phyloP scores from a whole-genome alignment of 1,140 invertebrate species.

The Diachasma alloeum region DNA sequence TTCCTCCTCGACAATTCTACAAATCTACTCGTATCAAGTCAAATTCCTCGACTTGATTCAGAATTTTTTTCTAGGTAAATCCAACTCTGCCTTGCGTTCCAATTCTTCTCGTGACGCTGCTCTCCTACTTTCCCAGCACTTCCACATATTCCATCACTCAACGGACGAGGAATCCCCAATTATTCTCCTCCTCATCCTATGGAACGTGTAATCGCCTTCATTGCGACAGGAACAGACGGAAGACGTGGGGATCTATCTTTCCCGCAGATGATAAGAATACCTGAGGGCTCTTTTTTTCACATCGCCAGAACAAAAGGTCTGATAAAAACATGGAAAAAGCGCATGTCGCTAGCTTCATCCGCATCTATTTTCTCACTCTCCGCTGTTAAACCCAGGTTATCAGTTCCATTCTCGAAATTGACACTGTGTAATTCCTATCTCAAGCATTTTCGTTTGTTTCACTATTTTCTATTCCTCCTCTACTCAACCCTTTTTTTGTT shows the following conservation, averaged over 20 bases:
- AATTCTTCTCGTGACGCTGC: no score
- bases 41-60: no score
- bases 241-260: neutral
- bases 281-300: neutral
- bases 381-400: neutral
- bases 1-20: no score
- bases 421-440: neutral
- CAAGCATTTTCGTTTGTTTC: neutral
- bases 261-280: neutral
- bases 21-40: no score
- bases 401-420: neutral
- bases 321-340: neutral
- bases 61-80: no score
- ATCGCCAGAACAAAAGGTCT: neutral
- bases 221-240: neutral
- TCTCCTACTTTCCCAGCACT: no score
- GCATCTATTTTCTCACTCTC: neutral
- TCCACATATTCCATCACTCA: no score
- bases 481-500: neutral
- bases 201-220: neutral
- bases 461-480: neutral
- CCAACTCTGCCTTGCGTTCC: no score
- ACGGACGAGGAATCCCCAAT: neutral
- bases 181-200: neutral
- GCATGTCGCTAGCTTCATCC: neutral